Evolutionary conservation across 2,888 invertebrate genomes (phyloP).

Genomic region (Parelbella ahira): DNA sequence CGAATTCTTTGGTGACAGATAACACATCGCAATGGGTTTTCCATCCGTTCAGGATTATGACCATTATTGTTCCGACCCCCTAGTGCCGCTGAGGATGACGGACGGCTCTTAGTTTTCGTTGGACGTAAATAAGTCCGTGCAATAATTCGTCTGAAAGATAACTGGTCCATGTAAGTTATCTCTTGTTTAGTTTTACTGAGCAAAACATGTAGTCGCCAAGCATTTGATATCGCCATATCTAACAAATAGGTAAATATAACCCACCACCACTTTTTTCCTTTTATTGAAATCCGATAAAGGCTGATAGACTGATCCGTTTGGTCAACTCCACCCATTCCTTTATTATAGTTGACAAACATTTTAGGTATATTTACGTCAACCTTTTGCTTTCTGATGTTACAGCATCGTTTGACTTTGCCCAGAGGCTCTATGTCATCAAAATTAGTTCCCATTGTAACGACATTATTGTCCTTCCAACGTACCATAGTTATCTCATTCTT

Average conservation of each 20-base stretch:
- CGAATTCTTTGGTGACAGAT: too few species aligned
- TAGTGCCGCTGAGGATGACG: too few species aligned
- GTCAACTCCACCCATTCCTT: constrained; percentile 35
- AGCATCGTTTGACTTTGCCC: constrained; percentile 34
- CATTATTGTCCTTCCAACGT: too few species aligned
- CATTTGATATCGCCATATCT: constrained; percentile 33
- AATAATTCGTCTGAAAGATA: constrained; percentile 29
- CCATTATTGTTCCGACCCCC: too few species aligned
- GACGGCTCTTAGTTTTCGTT: too few species aligned
- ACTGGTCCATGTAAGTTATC: too few species aligned
- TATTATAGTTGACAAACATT: constrained; percentile 33
- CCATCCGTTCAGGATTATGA: too few species aligned
- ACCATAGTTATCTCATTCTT: too few species aligned
- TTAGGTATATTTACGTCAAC: constrained; percentile 32
- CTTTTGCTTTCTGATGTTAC: constrained; percentile 29
- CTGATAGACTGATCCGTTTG: constrained; percentile 33
- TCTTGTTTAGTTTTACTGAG: constrained; percentile 26
- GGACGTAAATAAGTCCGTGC: constrained; percentile 29
- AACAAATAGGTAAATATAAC: constrained; percentile 33
- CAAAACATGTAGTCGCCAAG: constrained; percentile 33
- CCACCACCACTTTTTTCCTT: constrained; percentile 37
- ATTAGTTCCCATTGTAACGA: too few species aligned
- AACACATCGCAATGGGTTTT: too few species aligned
- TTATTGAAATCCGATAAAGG: constrained; percentile 28
- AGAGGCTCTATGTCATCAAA: too few species aligned